Evolutionary conservation across 92 coral and sea anemone genomes (phyloP), one percentile per base, ranked within the genome.

Genomic region (Zoanthus sansibaricus): DNA sequence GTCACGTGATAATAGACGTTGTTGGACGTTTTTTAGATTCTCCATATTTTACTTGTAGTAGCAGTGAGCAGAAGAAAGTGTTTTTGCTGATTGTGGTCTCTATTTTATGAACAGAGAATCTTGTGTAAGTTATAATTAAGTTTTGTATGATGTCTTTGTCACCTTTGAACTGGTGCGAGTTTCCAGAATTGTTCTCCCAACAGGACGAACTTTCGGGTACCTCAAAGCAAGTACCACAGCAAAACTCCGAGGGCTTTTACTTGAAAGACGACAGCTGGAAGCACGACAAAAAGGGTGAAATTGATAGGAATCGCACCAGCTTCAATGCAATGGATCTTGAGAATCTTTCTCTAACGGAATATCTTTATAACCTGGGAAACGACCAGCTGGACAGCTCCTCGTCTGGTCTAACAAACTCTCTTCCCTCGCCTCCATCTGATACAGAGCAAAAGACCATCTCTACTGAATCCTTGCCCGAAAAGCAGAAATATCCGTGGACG

Each of bases 261-360:
- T 69, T 32, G 2, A 88, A 69, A 18, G 75, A 82, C 82, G 88
- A 80, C 25, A 25, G 25, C 49, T 61, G 49, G 70, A 87, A 87
- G 72, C 69, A 77, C 45, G 59, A 75, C 49, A 54, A 45, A 78
- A 68, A 15, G 30, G 58, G 56, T n/a, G 32, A 82, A 46, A 67
- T 9, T 75, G 20, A 17, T 86, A 82, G 79, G 88, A n/a, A 54
- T 17, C 69, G 14, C 11, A 42, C 68, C 58, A 66, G 14, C 68
- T 82, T 77, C 55, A 82, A 72, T 45, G 73, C 79, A 82, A 75
- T 92, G 87, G 95, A 92, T 9, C 86, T 88, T 3, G 91, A 90
- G 54, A 88, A 95, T 71, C 90, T 93, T 49, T 84, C 91, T 13
- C 88, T 95, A 45, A 91, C 98, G 10, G 95, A 95, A 59, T 95